Base-by-base conservation (phyloP, 2,888 invertebrate species). In the Crepidodera aurea region DNA sequence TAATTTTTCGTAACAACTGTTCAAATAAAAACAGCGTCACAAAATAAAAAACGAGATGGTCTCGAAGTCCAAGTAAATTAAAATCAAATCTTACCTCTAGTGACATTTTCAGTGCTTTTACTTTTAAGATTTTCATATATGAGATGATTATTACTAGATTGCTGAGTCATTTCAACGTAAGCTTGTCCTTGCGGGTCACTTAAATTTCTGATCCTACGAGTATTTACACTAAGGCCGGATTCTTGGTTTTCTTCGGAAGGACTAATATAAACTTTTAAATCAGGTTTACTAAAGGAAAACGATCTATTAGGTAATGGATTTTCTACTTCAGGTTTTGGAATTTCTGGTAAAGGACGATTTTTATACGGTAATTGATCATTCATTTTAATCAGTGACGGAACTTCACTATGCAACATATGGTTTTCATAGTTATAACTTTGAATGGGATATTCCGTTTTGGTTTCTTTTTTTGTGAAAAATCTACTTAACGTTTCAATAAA, bases 341-440 rank as follows among this genome's bases (percentile, higher is more conserved):
- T 29, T 8, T 25, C 15, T 16, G 54, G 54, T 12, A 54, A 16
- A 1, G 54, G 54, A 15, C 54, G 27, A 32, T 54, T 54, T 54
- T 39, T 42, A 6, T n/a, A 27, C 0, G 12, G n/a, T 40, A 8
- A 5, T 12, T 10, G 10, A 2, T 39, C 15, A 5, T 40, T 15
- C 8, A 0, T n/a, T n/a, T 4, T 1, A 1, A 6, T 8, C 16
- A 16, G 7, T 40, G 29, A 29, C 18, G 32, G 12, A 39, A 39
- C 22, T 13, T 16, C 27, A 19, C 12, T n/a, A 6, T 54, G 12
- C 2, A 54, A 12, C n/a, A 40, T 25, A 19, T 29, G n/a, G 42
- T 54, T 54, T 54, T 54, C 54, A 44, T 54, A 54, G 7, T 10
- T 10, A 1, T 8, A 15, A 1, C 2, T 2, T 18, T 34, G 6